Evolutionary conservation across 2,113 vertebrate genomes (phyloP), one percentile per base, ranked within the genome.

Genomic region (Daphoenositta chrysoptera): DNA sequence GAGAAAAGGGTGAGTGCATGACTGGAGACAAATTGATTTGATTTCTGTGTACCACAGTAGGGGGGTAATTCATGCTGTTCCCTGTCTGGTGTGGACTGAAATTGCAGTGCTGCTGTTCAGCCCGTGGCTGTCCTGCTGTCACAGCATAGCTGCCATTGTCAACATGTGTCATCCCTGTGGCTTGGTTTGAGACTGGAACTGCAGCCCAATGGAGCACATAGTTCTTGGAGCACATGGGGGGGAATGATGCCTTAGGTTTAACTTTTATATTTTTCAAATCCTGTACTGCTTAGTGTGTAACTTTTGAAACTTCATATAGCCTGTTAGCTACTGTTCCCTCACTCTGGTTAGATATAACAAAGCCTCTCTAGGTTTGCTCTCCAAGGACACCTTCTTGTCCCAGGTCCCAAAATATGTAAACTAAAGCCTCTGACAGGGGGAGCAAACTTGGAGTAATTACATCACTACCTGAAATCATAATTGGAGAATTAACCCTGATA

Each of bases 111-210:
- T 37, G 22, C 35, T 2, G 0, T 42, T 75, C 58, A 48, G 35
- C n/a, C 50, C 0, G 0, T n/a, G 65, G 7, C 44, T 66, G 20
- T 40, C 51, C 40, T 65, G 35, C 51, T 21, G 3, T 21, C 0
- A 0, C 53, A 48, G 47, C 7, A 15, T 7, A 18, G 57, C 30
- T 35, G 16, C 30, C 28, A 39, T 45, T 65, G 26, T 10, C 13
- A 66, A 18, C 5, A 5, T 0, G 1, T 64, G 40, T 26, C 2
- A 4, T 53, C 88, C 18, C n/a, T 56, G 80, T 87, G 51, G 26
- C 60, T 87, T 87, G 26, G 6, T 48, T 61, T 2, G 11, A 70
- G 51, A 18, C 47, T 70, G 56, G 13, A 10, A 63, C 35, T 73
- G 77, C n/a, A 87, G 51, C 26, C 56, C 39, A 27, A 1, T 7